A percentile compares a stretch with the other conserved stretches of the same genome.
These are phyloP conservation scores for Anagyrus pseudococci DNA, from an alignment of 2,888 invertebrate genomes.

Conservation along the genomic window DNA sequence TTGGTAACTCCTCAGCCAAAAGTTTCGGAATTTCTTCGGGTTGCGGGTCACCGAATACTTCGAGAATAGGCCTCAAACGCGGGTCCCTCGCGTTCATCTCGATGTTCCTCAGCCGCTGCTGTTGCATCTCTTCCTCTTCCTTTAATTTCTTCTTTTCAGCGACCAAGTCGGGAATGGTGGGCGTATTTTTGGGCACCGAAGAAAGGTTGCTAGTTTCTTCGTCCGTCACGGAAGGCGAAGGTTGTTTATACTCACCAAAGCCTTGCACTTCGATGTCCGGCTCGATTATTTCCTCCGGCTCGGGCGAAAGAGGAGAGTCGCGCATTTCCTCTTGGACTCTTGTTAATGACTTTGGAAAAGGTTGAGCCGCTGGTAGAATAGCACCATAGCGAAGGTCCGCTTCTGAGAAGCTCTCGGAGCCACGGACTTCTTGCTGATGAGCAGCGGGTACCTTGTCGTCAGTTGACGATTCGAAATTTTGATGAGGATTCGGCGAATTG, in stretches of 20 bases:
- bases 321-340: background rate
- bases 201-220: background rate
- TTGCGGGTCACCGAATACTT: constrained; percentile 28
- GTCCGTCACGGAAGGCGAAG: background rate
- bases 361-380: background rate
- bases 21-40: constrained; percentile 23
- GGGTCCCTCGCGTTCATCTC: constrained; percentile 27
- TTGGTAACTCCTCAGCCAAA: constrained; percentile 11
- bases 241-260: background rate
- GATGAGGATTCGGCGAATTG: constrained; percentile 24
- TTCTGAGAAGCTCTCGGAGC: background rate
- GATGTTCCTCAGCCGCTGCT: background rate
- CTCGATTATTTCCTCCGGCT: constrained; percentile 27
- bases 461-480: constrained; percentile 8
- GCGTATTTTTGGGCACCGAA: background rate
- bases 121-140: background rate
- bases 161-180: background rate
- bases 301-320: constrained; percentile 30
- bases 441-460: constrained; percentile 4
- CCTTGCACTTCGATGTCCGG: constrained; percentile 5
- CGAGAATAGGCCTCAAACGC: constrained; percentile 19
- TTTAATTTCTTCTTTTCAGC: background rate
- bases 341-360: too few relatives aligned
- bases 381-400: too few relatives aligned
- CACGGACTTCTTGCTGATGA: background rate